These are phyloP conservation scores for Crotalus horridus DNA, from an alignment of 2,113 vertebrate species.

Conservation along the genomic window DNA sequence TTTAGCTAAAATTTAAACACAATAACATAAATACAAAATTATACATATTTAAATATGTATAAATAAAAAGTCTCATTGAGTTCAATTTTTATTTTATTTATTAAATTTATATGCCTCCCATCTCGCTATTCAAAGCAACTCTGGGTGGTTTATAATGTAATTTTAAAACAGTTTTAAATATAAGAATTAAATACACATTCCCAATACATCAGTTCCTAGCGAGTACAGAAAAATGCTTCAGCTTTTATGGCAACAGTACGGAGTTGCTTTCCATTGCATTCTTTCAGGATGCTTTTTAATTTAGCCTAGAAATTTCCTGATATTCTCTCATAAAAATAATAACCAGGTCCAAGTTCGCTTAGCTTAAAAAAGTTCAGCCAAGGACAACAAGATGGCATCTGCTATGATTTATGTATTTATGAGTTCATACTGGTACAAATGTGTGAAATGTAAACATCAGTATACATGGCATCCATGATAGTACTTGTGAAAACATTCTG, in stretches of 20 bases:
- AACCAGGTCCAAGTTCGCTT: neutral
- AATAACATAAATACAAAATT: neutral
- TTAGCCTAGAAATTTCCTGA: neutral
- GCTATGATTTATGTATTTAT: neutral
- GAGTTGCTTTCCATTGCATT: neutral
- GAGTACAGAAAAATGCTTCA: neutral
- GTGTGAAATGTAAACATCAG: neutral
- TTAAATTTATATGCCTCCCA: neutral
- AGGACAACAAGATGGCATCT: neutral
- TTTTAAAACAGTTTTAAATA: neutral
- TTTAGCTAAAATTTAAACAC: neutral
- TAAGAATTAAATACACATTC: neutral
- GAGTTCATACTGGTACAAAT: neutral
- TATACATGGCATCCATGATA: neutral
- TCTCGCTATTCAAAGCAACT: neutral
- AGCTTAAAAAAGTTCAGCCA: neutral
- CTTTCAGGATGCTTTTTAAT: neutral
- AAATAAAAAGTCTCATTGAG: neutral
- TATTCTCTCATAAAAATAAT: neutral
- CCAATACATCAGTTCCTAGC: neutral
- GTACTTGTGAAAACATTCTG: neutral
- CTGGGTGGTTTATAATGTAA: neutral
- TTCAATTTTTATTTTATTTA: neutral
- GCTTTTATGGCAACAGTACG: neutral
- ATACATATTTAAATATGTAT: neutral